Evolutionary conservation across 2,888 invertebrate species (phyloP).

Genomic region (Creontiades dilutus): DNA sequence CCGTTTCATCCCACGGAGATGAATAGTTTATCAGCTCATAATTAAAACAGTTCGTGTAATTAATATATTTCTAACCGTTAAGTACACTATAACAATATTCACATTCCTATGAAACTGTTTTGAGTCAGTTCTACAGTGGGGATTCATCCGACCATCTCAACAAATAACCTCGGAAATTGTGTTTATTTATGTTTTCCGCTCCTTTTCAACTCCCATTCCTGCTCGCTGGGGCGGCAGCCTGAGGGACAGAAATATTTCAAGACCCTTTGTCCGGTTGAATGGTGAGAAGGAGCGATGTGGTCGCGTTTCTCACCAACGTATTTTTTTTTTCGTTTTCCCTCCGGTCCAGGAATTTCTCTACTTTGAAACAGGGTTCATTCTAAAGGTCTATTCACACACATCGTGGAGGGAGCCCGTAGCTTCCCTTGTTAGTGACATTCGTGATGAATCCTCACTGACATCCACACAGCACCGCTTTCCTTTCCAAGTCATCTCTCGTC

Average conservation of each 20-base stretch:
- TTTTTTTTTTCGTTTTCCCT: neutral
- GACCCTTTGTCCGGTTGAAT: constrained; percentile 18
- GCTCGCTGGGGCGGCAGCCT: neutral
- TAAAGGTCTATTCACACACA: neutral
- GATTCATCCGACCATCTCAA: neutral
- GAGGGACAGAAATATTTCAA: constrained; percentile 8
- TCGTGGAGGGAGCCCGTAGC: too few species aligned
- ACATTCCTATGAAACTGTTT: neutral
- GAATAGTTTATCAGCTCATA: too few species aligned
- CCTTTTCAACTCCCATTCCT: neutral
- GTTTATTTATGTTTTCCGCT: constrained; percentile 39
- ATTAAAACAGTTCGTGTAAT: neutral
- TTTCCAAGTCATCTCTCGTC: too few species aligned
- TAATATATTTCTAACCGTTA: neutral
- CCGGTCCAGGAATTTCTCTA: neutral
- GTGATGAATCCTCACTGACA: too few species aligned
- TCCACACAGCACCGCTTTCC: too few species aligned
- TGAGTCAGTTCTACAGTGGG: neutral
- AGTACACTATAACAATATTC: neutral
- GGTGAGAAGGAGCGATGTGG: neutral
- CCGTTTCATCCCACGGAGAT: too few species aligned
- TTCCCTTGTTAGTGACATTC: too few species aligned
- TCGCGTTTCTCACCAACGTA: neutral
- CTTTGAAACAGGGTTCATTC: constrained; percentile 15
- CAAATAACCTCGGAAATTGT: constrained; percentile 8